Base-by-base conservation (phyloP, 2,888 invertebrate species). In the Nebria salina region DNA sequence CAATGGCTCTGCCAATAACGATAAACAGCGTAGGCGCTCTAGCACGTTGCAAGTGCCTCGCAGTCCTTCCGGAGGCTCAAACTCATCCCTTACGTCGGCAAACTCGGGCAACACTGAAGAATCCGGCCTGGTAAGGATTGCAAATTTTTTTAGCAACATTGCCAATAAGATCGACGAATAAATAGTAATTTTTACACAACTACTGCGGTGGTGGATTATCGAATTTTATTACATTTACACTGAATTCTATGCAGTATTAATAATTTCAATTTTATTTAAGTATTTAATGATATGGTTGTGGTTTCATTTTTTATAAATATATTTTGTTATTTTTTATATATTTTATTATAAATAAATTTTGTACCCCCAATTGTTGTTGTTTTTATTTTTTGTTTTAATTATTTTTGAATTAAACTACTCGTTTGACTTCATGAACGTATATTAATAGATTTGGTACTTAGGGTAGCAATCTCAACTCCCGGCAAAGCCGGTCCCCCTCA, bases 41-140 rank as follows among this genome's bases (percentile, higher is more conserved):
- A 86, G 90, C 87, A 87, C 90, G 87, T 87, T 91, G 25, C 90
- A 89, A 83, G 90, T 91, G 79, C 91, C 92, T 70, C 92, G 95
- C 87, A 94, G 95, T 84, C 95, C 96, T 13, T 95, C 95, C 83
- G 94, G 94, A 84, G 93, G 93, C 82, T 95, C 95, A 66, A 92
- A 92, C 84, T 92, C 92, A 83, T 94, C 94, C 74, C 89, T 93
- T 82, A 90, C 91, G 84, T 93, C 93, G 81, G 93, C 93, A 83
- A 88, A 87, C 84, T 89, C 88, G 26, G 87, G 86, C 54, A 90
- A 90, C 86, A 89, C 88, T 76, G 90, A 91, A 83, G 90, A 90
- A 83, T 93, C 93, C 90, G 93, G 94, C 88, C 91, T 96, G 95
- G 96, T 96, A 94, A 93, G 94, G 91, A 90, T 88, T 83, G 86